phyloP scores from a whole-genome alignment of 2,113 vertebrate genomes.

The Hystrix cristata region DNA sequence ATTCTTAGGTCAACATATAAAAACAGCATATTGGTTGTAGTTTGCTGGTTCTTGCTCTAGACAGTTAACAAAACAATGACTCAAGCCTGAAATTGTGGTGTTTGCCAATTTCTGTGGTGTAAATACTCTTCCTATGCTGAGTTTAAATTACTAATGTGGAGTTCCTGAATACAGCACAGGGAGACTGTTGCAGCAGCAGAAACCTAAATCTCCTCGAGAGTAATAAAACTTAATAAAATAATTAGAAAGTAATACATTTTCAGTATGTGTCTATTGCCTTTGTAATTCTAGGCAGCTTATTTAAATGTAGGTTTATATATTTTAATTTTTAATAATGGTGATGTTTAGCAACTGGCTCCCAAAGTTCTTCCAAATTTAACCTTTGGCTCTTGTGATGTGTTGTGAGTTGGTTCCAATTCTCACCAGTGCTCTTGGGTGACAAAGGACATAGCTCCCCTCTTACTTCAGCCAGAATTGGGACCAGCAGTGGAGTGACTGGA shows the following conservation, averaged over 20 bases:
- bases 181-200: not conserved
- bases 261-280: not conserved
- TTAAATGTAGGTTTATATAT: not conserved
- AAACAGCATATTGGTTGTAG: not conserved
- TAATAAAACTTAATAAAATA: not conserved
- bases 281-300: slow-evolving; percentile 7
- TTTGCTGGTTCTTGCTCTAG: slow-evolving; percentile 22
- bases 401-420: not conserved
- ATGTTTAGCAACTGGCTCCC: not conserved
- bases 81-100: not conserved
- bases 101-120: not conserved
- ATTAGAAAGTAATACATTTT: not conserved
- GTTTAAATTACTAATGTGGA: not conserved
- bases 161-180: not conserved
- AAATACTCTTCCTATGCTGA: not conserved
- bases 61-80: not conserved
- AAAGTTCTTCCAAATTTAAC: not conserved
- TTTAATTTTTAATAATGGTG: not conserved
- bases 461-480: too few species aligned
- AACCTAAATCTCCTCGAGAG: not conserved
- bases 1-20: slow-evolving; percentile 19
- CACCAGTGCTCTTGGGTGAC: not conserved
- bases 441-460: not conserved
- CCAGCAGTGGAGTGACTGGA: not conserved
- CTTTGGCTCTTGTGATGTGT: not conserved